Evolutionary conservation across 2,888 invertebrate species (phyloP).

Genomic region (Girardia tigrina): DNA sequence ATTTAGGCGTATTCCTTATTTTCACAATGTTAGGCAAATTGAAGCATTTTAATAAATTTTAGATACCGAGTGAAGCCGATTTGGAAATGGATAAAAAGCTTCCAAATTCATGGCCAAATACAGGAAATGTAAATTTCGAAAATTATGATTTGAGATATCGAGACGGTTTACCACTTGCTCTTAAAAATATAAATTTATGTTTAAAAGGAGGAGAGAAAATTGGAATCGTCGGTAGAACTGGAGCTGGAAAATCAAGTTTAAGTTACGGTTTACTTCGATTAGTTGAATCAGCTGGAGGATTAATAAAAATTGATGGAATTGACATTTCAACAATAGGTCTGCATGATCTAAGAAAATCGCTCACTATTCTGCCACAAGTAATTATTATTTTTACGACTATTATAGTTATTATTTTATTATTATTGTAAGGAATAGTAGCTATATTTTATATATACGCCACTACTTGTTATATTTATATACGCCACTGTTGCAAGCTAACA

Average conservation of each 20-base stretch:
- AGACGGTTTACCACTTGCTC: constrained; percentile 44
- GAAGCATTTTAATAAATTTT: too few species aligned
- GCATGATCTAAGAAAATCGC: constrained; percentile 42
- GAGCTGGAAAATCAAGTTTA: constrained; percentile 46
- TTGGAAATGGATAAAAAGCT: too few species aligned
- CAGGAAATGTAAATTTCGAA: constrained; percentile 43
- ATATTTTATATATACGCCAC: too few species aligned
- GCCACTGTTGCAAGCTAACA: too few species aligned
- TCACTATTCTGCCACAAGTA: constrained; percentile 47
- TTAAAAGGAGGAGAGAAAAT: constrained; percentile 45
- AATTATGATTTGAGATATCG: constrained; percentile 44
- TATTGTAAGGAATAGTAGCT: too few species aligned
- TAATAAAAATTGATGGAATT: constrained; percentile 42
- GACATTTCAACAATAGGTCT: constrained; percentile 40
- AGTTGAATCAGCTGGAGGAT: constrained; percentile 43
- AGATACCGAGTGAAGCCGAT: too few species aligned
- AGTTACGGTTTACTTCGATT: constrained; percentile 44
- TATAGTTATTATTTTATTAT: too few species aligned
- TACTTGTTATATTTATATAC: too few species aligned
- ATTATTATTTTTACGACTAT: too few species aligned
- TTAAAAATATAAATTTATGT: constrained; percentile 42
- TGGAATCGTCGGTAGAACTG: constrained; percentile 47
- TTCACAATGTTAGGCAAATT: too few species aligned
- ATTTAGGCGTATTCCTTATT: too few species aligned
- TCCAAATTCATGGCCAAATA: constrained; percentile 43